Evolutionary conservation across 35 echinoderm and acorn worm species (phyloP).

Genomic region (Apostichopus californicus): DNA sequence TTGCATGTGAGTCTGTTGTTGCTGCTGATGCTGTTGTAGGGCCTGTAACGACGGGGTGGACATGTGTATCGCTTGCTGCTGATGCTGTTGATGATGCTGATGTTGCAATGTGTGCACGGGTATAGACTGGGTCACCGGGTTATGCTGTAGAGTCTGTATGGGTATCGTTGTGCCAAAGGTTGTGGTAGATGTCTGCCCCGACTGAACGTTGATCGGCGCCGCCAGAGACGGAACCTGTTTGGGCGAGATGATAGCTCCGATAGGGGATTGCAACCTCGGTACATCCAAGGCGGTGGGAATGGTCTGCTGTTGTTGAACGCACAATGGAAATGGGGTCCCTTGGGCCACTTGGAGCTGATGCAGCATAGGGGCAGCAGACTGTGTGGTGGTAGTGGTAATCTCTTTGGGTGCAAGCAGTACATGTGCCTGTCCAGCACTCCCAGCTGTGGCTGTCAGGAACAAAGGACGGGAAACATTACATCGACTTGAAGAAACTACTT

Average conservation of each 20-base stretch:
- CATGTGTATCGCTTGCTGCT: slow-evolving; percentile 1
- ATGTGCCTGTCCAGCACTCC: background rate
- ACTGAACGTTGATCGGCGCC: background rate
- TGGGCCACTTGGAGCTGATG: slow-evolving; percentile 14
- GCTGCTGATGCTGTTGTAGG: background rate
- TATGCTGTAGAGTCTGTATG: background rate
- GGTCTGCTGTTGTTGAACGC: slow-evolving; percentile 7
- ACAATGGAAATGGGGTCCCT: background rate
- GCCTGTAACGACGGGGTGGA: background rate
- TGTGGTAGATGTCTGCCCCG: background rate
- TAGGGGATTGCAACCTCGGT: background rate
- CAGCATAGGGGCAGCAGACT: background rate
- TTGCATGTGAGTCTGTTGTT: background rate
- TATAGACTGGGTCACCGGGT: background rate
- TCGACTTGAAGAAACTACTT: no score
- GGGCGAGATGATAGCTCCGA: no score
- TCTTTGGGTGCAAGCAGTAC: slow-evolving; percentile 20
- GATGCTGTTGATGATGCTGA: background rate
- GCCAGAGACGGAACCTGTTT: background rate
- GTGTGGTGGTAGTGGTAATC: background rate
- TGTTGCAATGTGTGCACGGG: background rate
- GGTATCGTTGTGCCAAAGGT: background rate
- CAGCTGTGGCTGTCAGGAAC: background rate
- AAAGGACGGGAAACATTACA: background rate
- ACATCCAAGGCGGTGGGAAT: background rate